Percentiles rank a stretch among this genome's conserved stretches.
Conservation (phyloP, 2,797 vertebrate genomes). For the Acanthurus leucopareius region DNA sequence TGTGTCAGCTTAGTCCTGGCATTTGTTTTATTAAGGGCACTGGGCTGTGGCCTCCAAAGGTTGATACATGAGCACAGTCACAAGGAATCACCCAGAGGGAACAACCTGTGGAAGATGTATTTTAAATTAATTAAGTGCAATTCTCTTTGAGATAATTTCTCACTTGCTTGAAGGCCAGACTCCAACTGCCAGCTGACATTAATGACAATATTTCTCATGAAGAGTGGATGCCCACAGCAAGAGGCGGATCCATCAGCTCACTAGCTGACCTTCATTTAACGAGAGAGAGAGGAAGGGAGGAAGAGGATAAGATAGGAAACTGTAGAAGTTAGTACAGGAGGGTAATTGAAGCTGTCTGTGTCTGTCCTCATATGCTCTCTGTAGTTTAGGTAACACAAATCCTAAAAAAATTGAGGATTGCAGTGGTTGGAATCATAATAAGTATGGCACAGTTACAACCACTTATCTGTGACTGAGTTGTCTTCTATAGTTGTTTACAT, state of each 20-base stretch:
- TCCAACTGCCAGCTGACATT: slow-evolving; percentile 61
- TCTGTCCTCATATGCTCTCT: slow-evolving; percentile 41
- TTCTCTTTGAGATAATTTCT: slow-evolving; percentile 67
- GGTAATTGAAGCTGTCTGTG: slow-evolving; percentile 15
- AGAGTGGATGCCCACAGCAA: slow-evolving; percentile 46
- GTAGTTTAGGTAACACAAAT: slow-evolving; percentile 23
- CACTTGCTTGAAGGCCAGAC: slow-evolving; percentile 49
- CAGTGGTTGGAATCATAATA: not conserved
- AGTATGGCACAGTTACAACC: slow-evolving; percentile 1
- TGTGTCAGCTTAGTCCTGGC: slow-evolving; percentile 1
- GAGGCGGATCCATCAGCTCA: slow-evolving; percentile 55
- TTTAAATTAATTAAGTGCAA: slow-evolving; percentile 68
- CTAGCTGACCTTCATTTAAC: slow-evolving; percentile 64
- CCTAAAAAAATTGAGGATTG: slow-evolving; percentile 14
- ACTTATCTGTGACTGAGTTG: not conserved
- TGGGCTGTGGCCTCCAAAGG: slow-evolving; percentile 19
- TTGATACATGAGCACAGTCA: slow-evolving; percentile 48
- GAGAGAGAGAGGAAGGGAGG: slow-evolving; percentile 13
- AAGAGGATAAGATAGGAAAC: slow-evolving; percentile 9
- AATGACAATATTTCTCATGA: slow-evolving; percentile 63
- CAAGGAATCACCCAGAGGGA: slow-evolving; percentile 50
- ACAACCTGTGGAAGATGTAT: slow-evolving; percentile 54
- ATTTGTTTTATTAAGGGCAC: slow-evolving; percentile 19
- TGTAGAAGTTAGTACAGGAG: slow-evolving; percentile 22
- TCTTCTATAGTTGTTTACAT: not conserved